These are phyloP conservation scores for Oegoconia quadripuncta DNA, from an alignment of 2,888 invertebrate species.

Conservation along the genomic window DNA sequence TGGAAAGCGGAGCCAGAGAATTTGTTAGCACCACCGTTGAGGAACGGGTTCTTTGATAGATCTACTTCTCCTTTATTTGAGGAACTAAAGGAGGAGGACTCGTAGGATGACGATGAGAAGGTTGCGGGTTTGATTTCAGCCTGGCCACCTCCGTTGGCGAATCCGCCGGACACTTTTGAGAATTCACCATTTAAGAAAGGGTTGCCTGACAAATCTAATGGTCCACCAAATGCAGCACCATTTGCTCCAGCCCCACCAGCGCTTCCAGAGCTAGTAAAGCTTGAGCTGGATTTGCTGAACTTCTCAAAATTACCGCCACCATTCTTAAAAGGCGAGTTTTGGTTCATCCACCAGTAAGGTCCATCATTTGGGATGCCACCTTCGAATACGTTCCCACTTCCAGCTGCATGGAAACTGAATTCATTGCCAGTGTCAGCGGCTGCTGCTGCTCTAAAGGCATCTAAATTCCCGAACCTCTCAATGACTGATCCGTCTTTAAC, in stretches of 20 bases:
- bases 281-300: conserved; percentile 54
- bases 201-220: conserved; percentile 40
- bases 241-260: conserved; percentile 24
- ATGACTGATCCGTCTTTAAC: conserved; percentile 65
- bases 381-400: conserved; percentile 44
- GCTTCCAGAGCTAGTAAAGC: conserved; percentile 28
- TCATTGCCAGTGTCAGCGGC: conserved; percentile 47
- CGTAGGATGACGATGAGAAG: conserved; percentile 44
- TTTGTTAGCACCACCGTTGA: conserved; percentile 38
- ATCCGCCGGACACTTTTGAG: conserved; percentile 32
- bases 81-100: conserved; percentile 46
- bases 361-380: conserved; percentile 46
- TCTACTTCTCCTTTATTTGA: conserved; percentile 50
- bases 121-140: conserved; percentile 11
- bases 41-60: conserved; percentile 53
- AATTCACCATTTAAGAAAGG: conserved; percentile 56
- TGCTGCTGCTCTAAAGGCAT: conserved; percentile 57
- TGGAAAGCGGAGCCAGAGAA: conserved; percentile 22
- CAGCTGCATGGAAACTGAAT: conserved; percentile 60
- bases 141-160: conserved; percentile 10
- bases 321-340: conserved; percentile 78
- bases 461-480: conserved; percentile 59
- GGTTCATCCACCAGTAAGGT: conserved; percentile 81
- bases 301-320: conserved; percentile 51
- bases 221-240: conserved; percentile 24